Evolutionary conservation across 2,888 invertebrate genomes (phyloP), one percentile per base, ranked within the genome.

Genomic region (Tinea semifulvella): DNA sequence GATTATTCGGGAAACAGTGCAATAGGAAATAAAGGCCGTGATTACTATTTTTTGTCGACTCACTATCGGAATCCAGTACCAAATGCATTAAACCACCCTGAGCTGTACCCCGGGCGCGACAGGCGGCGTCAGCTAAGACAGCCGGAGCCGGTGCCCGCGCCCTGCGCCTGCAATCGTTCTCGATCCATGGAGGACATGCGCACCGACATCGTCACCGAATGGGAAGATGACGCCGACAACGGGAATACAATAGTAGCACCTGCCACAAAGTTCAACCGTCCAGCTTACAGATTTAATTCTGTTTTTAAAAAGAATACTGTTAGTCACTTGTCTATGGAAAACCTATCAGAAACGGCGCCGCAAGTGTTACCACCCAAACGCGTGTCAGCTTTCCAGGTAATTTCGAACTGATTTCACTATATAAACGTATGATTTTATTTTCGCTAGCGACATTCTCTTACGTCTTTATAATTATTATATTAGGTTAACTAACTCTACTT

Each of bases 111-210:
- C 10, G 63, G 56, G 43, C 63, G 74, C 48, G 76, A 77, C 51
- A 62, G 73, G 47, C 64, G 71, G 48, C 62, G 64, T 45, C 67
- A 68, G 38, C 45, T 26, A 31, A 49, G 47, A 48, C 35, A 53
- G 52, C 63, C 65, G 52, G 61, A 67, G 3, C 60, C 61, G 6
- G 52, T 58, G 11, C 58, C 73, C 25, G 67, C 68, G 51, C 74
- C 84, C 2, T 88, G 88, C 55, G 85, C 86, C 16, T 87, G 88
- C 60, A 82, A 80, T 42, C 81, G 88, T 39, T 88, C 90, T 11
- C 84, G 88, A 45, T 90, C 90, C 2, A 77, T 90, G 65, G 90
- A 90, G 56, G 90, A 90, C 58, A 87, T 90, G 10, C 81, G 88
- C 39, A 84, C 86, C 16, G 88, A 88, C 47, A 79, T 87, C 39